A percentile compares a stretch with the other conserved stretches of the same genome.
phyloP scores from a whole-genome alignment of 2,113 vertebrate species.

The Tetraodon nigroviridis region DNA sequence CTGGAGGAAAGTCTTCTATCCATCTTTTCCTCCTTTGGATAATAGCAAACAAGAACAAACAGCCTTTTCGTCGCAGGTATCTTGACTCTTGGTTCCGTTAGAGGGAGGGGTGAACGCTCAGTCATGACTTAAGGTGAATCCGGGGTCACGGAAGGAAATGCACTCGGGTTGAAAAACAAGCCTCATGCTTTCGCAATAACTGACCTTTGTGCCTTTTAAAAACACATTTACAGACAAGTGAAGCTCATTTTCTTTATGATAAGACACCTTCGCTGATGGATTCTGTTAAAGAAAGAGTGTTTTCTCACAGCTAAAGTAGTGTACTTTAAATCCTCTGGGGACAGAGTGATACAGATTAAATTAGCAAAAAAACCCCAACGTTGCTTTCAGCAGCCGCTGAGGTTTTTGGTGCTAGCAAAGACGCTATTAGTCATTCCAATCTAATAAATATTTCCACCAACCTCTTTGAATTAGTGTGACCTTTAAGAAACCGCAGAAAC shows the following conservation, averaged over 20 bases:
- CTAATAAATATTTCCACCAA: slow-evolving; percentile 28
- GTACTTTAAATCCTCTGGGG: slow-evolving; percentile 38
- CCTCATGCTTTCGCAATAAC: neutral
- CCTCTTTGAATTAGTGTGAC: slow-evolving; percentile 38
- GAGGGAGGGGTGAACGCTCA: slow-evolving; percentile 17
- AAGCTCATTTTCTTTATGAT: slow-evolving; percentile 21
- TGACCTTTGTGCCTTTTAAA: no score
- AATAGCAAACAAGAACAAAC: slow-evolving; percentile 8
- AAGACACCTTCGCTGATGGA: slow-evolving; percentile 35
- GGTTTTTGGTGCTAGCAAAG: slow-evolving; percentile 18
- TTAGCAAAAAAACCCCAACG: slow-evolving; percentile 7
- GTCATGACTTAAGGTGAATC: slow-evolving; percentile 27
- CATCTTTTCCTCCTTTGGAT: slow-evolving; percentile 13
- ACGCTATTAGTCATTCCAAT: slow-evolving; percentile 39
- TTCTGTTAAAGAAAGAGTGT: slow-evolving; percentile 41
- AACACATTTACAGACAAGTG: neutral
- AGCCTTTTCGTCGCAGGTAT: slow-evolving; percentile 21
- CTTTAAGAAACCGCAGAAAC: slow-evolving; percentile 22
- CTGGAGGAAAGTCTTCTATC: slow-evolving; percentile 19
- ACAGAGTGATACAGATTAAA: slow-evolving; percentile 17
- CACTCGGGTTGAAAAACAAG: slow-evolving; percentile 16
- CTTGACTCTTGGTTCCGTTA: slow-evolving; percentile 25
- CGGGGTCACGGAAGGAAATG: slow-evolving; percentile 22
- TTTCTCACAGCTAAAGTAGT: slow-evolving; percentile 27
- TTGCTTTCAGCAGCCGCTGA: slow-evolving; percentile 47